Conservation (phyloP, 2,113 vertebrate species). For the Eidolon helvum region DNA sequence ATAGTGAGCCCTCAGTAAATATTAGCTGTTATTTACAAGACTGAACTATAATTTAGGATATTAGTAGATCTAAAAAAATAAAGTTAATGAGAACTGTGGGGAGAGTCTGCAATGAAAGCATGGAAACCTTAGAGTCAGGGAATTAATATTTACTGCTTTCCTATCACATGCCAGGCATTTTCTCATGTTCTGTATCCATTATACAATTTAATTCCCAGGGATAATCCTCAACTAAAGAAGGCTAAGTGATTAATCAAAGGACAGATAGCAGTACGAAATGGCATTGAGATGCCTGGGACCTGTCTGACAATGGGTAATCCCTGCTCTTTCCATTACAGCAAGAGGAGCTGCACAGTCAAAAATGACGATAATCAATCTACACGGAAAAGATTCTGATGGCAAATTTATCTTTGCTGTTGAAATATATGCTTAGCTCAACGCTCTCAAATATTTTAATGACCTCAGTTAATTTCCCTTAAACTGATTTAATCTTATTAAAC, state of each 20-base stretch:
- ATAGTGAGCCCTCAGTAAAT: not conserved
- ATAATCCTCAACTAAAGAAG: not conserved
- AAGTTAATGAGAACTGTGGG: not conserved
- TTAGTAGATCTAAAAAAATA: not conserved
- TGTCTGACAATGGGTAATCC: not conserved
- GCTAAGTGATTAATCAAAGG: not conserved
- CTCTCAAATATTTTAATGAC: not conserved
- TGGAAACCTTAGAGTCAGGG: not conserved
- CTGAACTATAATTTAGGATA: not conserved
- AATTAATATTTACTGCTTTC: not conserved
- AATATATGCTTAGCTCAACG: not conserved
- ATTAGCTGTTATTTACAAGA: not conserved
- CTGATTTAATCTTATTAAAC: not conserved
- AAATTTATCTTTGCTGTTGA: not conserved
- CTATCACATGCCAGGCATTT: not conserved
- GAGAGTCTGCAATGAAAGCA: not conserved
- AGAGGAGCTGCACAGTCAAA: not conserved
- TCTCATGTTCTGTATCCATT: not conserved
- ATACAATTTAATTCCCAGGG: not conserved
- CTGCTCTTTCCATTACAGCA: not conserved
- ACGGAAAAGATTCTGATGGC: not conserved
- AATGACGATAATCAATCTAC: not conserved
- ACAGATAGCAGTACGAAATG: not conserved
- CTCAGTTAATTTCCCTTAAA: not conserved
- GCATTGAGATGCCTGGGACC: not conserved